Percentiles rank a stretch among this genome's conserved stretches.
Conservation (phyloP, 2,113 vertebrate species). For the Carassius auratus region DNA sequence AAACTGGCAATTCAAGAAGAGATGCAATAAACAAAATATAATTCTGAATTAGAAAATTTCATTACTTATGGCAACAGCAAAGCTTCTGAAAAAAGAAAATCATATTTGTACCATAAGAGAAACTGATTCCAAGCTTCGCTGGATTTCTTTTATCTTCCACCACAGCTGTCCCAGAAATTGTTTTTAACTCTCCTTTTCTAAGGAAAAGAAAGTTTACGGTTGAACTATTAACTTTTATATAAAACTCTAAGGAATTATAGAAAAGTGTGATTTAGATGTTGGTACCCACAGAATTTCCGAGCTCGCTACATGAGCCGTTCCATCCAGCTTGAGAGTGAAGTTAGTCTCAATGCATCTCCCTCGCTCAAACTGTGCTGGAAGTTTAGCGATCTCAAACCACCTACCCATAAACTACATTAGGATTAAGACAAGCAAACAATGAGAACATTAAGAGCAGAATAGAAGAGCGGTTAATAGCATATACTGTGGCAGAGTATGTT, state of each 20-base stretch:
- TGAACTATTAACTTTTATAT: not conserved
- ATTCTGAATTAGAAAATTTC: not conserved
- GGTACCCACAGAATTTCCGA: constrained; percentile 76
- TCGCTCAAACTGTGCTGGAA: constrained; percentile 77
- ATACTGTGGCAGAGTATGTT: not conserved
- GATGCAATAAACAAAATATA: not conserved
- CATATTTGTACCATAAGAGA: constrained; percentile 80
- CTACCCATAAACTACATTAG: constrained; percentile 76
- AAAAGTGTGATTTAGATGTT: not conserved
- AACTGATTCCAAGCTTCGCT: constrained; percentile 86
- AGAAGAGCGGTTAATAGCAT: not conserved
- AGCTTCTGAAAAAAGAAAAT: not conserved
- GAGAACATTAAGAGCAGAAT: not conserved
- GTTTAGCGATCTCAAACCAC: constrained; percentile 80
- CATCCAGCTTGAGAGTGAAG: constrained; percentile 71
- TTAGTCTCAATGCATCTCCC: constrained; percentile 79
- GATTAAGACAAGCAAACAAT: constrained; percentile 45
- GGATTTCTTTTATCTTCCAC: constrained; percentile 80
- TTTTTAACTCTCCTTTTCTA: constrained; percentile 78
- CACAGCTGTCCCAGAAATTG: constrained; percentile 80
- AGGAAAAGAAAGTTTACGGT: not conserved
- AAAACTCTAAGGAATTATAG: not conserved
- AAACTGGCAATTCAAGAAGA: constrained; percentile 71
- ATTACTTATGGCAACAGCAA: not conserved
- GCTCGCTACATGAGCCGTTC: constrained; percentile 71